These are phyloP conservation scores for Palythoa heliodiscus DNA, from an alignment of 92 coral and sea anemone species.

Conservation along the genomic window DNA sequence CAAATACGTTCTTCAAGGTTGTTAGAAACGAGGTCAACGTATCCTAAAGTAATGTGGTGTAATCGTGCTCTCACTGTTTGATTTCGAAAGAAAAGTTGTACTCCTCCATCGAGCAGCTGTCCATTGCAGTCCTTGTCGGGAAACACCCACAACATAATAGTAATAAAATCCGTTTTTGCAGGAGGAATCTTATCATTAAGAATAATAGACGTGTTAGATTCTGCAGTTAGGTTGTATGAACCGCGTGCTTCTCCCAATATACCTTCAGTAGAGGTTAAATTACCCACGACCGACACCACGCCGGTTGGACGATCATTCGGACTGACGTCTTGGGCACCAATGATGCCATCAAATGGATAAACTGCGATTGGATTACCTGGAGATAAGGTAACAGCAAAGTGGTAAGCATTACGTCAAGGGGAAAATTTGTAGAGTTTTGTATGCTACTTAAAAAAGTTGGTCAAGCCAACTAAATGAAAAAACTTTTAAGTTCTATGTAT, in stretches of 20 bases:
- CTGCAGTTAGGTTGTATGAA: not conserved
- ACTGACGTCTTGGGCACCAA: not conserved
- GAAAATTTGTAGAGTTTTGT: too few species aligned
- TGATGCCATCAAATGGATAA: slow-evolving; percentile 7
- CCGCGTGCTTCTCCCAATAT: slow-evolving; percentile 6
- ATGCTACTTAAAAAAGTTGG: too few species aligned
- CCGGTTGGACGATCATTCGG: slow-evolving; percentile 13
- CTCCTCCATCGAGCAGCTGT: slow-evolving; percentile 16
- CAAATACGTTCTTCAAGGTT: not conserved
- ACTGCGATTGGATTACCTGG: slow-evolving; percentile 19
- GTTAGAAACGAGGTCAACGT: not conserved
- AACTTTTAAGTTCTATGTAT: too few species aligned
- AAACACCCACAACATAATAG: not conserved
- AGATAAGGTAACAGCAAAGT: not conserved
- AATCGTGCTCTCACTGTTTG: not conserved
- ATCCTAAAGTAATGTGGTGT: not conserved
- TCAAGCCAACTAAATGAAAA: too few species aligned
- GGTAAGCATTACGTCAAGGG: too few species aligned
- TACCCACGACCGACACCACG: not conserved
- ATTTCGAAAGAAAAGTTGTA: not conserved
- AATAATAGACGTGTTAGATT: not conserved
- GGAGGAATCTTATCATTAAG: not conserved
- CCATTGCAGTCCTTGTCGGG: not conserved
- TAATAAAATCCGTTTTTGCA: not conserved
- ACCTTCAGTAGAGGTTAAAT: not conserved